phyloP scores from a whole-genome alignment of 2,797 vertebrate genomes.

The Podarcis lilfordi region DNA sequence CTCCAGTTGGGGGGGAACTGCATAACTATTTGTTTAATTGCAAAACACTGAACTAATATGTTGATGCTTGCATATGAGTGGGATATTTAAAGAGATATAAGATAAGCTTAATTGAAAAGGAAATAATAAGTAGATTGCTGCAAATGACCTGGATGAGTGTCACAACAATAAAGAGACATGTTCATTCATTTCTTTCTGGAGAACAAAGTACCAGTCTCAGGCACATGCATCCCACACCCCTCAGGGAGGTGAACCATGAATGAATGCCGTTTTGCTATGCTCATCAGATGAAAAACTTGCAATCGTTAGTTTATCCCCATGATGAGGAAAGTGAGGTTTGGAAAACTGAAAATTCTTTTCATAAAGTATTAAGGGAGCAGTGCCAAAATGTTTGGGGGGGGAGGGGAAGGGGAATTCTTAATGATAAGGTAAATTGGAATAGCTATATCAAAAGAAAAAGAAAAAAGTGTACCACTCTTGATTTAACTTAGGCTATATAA shows the following conservation, averaged over 20 bases:
- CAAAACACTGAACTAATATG: conserved; percentile 14
- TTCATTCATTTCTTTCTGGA: conserved; percentile 2
- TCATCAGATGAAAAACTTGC: neutral
- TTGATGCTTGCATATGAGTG: neutral
- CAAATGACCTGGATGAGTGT: neutral
- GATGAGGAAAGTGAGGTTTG: neutral
- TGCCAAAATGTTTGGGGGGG: neutral
- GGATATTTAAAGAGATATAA: conserved; percentile 11
- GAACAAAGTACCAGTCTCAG: neutral
- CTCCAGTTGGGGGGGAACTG: neutral
- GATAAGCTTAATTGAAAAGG: neutral
- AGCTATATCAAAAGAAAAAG: too few relatives aligned
- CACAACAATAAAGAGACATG: neutral
- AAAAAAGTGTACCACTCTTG: neutral
- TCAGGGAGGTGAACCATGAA: neutral
- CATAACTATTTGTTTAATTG: conserved; percentile 15
- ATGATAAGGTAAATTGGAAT: neutral
- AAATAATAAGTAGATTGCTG: conserved; percentile 15
- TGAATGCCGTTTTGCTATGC: neutral
- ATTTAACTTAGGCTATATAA: neutral
- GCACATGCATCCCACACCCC: neutral
- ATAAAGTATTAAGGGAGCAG: neutral
- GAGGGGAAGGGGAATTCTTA: neutral
- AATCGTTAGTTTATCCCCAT: neutral
- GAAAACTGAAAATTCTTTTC: neutral